Base-by-base conservation (phyloP, 2,888 invertebrate genomes). In the Neria commutata region DNA sequence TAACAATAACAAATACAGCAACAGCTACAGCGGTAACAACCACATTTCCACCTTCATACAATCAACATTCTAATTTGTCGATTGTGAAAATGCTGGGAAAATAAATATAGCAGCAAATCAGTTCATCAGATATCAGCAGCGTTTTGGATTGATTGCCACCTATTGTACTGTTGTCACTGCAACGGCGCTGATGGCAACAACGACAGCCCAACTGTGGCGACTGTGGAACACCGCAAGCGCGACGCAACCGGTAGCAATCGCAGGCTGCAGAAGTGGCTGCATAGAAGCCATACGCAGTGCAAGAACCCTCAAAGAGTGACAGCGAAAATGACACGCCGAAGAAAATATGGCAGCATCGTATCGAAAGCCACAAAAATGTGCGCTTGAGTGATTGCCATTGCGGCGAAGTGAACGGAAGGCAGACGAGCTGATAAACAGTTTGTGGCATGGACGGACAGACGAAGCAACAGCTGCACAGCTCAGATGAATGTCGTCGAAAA, bases 21-120 rank as follows among this genome's bases (percentile, higher is more conserved):
- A 51, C 50, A n/a, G n/a, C n/a, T n/a, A n/a, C n/a, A n/a, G n/a
- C n/a, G n/a, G n/a, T n/a, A n/a, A n/a, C n/a, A n/a, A n/a, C n/a
- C n/a, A 29, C 29, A 29, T 29, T 29, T 29, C 29, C 37, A 37
- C 37, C 8, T 37, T 37, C n/a, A 37, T 14, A 37, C 37, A 14
- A 10, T n/a, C 37, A n/a, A 37, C 26, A 54, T 52, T 29, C 60
- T 60, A 58, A 63, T 65, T 60, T 66, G 75, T 59, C 75, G 73
- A 70, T 76, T 75, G 74, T 68, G 68, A 73, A 77, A 77, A 72
- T 77, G 70, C 76, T 73, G n/a, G n/a, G n/a, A n/a, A n/a, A 75
- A 77, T 76, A 72, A 74, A 77, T 76, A 77, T 73, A 70, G 63
- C 34, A 52, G 26, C 61, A 72, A 72, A 74, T 68, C 74, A 72